Percentiles rank a stretch among this genome's conserved stretches.
Conservation (phyloP, 2,797 vertebrate genomes). For the Poecilia velifera region DNA sequence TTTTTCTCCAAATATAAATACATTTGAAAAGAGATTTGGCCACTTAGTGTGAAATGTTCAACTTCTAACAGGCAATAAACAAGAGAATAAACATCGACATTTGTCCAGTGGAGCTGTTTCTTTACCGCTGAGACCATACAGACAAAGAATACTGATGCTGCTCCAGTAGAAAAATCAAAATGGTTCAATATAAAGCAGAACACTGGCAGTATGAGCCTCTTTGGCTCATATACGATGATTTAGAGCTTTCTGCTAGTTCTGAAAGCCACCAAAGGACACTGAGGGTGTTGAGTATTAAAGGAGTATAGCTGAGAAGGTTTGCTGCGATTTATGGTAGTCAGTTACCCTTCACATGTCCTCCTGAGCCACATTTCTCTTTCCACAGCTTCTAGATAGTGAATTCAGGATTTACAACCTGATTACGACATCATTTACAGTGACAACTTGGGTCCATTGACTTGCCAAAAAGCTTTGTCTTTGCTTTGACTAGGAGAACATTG, state of each 20-base stretch:
- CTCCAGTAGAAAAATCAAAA: neutral
- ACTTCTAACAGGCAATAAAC: neutral
- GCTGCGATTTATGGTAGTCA: neutral
- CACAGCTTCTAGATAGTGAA: neutral
- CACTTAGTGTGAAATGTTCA: neutral
- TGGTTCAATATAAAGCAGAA: neutral
- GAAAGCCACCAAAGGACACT: neutral
- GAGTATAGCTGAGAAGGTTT: neutral
- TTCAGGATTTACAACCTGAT: neutral
- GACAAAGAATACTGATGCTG: neutral
- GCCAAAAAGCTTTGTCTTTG: neutral
- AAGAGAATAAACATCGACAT: neutral
- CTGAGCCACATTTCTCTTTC: conserved; percentile 13
- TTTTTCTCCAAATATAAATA: neutral
- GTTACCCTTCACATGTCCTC: neutral
- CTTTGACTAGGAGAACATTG: neutral
- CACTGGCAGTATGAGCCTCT: neutral
- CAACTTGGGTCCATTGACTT: neutral
- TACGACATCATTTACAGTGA: neutral
- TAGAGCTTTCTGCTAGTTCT: neutral
- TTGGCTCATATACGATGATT: neutral
- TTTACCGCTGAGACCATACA: neutral
- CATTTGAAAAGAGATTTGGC: neutral
- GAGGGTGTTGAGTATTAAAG: neutral
- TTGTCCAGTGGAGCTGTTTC: conserved; percentile 8